A percentile compares a stretch with the other conserved stretches of the same genome.
Conservation (phyloP, 2,113 vertebrate genomes). For the Chiloscyllium plagiosum region DNA sequence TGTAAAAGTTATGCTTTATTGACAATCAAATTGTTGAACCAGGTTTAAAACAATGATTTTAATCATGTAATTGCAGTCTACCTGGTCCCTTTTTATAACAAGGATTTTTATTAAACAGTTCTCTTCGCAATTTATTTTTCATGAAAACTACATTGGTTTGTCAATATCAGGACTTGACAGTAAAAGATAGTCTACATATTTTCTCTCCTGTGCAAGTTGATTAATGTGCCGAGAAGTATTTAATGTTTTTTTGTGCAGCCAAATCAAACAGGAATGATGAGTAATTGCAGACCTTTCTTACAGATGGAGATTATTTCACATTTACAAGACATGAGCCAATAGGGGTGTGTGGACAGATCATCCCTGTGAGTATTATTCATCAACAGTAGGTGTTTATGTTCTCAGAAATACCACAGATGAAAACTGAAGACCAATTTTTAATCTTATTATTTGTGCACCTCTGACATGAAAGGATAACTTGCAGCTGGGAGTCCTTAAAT, state of each 20-base stretch:
- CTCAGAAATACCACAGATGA: neutral
- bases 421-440: neutral
- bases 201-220: neutral
- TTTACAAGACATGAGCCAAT: conserved; percentile 96
- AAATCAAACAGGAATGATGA: conserved; percentile 46
- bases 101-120: neutral
- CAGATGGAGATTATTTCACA: conserved; percentile 97
- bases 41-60: neutral
- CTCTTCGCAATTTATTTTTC: neutral
- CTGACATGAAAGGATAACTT: neutral
- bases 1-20: neutral
- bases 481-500: neutral
- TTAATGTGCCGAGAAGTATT: conserved; percentile 5
- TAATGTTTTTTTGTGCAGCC: conserved; percentile 44
- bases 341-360: conserved; percentile 98
- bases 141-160: neutral
- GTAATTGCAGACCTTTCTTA: conserved; percentile 56
- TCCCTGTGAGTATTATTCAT: conserved; percentile 81
- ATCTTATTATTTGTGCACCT: conserved; percentile 1
- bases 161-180: neutral
- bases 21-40: neutral
- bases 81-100: neutral
- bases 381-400: conserved; percentile 58
- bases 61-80: neutral
- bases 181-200: neutral